Conservation (phyloP, 2,113 vertebrate species). For the Anhinga anhinga region DNA sequence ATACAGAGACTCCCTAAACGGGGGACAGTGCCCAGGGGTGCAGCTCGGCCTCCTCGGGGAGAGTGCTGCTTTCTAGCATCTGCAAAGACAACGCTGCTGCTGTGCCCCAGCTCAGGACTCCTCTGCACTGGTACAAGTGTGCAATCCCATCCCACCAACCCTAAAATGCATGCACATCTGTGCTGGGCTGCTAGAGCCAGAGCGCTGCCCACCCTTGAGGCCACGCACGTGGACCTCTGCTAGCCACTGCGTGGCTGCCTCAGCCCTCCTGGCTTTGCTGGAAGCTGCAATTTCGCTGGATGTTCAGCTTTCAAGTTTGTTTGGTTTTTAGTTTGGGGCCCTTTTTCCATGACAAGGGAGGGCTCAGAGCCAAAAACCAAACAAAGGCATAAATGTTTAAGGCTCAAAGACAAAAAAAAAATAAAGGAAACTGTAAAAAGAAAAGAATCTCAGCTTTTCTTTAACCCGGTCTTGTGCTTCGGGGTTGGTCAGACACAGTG, state of each 20-base stretch:
- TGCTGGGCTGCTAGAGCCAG: not conserved
- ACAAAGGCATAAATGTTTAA: not conserved
- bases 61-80: not conserved
- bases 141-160: fast-evolving
- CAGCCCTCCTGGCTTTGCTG: not conserved
- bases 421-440: not conserved
- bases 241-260: fast-evolving
- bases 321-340: not conserved
- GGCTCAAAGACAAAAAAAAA: not conserved
- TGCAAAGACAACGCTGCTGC: not conserved
- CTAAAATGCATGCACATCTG: not conserved
- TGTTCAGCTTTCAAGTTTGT: not conserved
- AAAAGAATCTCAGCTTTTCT: not conserved
- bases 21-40: not conserved
- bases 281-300: fast-evolving
- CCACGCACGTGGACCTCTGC: fast-evolving
- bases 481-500: fast-evolving
- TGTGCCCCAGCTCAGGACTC: not conserved
- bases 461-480: not conserved
- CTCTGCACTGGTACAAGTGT: not conserved
- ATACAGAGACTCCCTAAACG: not conserved
- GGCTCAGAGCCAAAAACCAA: not conserved
- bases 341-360: not conserved
- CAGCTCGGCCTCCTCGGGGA: not conserved
- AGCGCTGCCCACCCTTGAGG: no score